These are phyloP conservation scores for Tricholaema leucomelas DNA, from an alignment of 2,113 vertebrate species.

Conservation along the genomic window DNA sequence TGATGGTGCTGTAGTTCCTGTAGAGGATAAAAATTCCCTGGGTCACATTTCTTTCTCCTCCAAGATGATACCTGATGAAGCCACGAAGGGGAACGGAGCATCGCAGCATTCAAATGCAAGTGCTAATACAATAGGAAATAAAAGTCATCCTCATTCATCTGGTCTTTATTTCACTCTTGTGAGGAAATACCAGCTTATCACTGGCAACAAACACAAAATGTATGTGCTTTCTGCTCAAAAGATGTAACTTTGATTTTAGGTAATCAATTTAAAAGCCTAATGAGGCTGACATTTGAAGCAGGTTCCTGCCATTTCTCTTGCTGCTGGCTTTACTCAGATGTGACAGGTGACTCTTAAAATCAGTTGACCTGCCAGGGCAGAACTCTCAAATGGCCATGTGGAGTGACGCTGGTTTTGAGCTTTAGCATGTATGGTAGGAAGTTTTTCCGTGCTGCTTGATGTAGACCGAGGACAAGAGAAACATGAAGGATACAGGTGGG, in stretches of 20 bases:
- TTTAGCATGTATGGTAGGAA: not conserved
- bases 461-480: not conserved
- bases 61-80: not conserved
- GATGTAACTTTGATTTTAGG: conserved; percentile 45
- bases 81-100: not conserved
- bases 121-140: not conserved
- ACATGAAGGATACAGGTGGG: not conserved
- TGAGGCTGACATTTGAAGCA: conserved; percentile 55
- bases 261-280: conserved; percentile 41
- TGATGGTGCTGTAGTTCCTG: not conserved
- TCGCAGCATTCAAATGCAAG: not conserved
- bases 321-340: conserved; percentile 11
- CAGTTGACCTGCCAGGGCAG: conserved; percentile 3
- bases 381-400: not conserved
- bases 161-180: conserved; percentile 39
- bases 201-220: conserved; percentile 36
- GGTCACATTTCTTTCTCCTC: not conserved
- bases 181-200: not conserved
- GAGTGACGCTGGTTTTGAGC: not conserved
- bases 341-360: conserved; percentile 18
- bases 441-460: not conserved
- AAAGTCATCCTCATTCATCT: not conserved
- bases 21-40: not conserved
- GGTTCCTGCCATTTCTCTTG: conserved; percentile 20
- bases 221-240: conserved; percentile 54